Conservation (phyloP, 2,113 vertebrate species). For the Prunella fulvescens region DNA sequence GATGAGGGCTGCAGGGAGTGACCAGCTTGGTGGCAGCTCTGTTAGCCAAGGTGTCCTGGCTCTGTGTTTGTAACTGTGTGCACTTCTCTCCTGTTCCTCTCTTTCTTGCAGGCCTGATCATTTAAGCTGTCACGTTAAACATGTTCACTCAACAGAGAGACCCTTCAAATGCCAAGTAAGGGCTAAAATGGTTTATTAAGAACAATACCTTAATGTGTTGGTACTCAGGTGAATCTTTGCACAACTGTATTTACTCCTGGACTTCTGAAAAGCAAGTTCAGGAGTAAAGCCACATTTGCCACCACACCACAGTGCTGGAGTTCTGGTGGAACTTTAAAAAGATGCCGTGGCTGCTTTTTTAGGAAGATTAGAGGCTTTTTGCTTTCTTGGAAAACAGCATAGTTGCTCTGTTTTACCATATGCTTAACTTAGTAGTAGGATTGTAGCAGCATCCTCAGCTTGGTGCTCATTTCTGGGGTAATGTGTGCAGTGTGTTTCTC, state of each 20-base stretch:
- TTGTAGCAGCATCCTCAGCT: neutral
- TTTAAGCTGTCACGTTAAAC: slow-evolving; percentile 99
- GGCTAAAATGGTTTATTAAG: slow-evolving; percentile 73
- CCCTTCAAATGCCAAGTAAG: slow-evolving; percentile 99
- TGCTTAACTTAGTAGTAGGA: neutral
- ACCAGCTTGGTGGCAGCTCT: neutral
- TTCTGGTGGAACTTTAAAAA: neutral
- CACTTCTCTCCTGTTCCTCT: slow-evolving; percentile 62
- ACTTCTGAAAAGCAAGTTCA: slow-evolving; percentile 33
- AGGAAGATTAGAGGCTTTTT: neutral
- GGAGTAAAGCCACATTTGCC: neutral
- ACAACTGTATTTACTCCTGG: neutral
- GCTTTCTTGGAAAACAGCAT: neutral
- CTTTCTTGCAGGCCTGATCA: slow-evolving; percentile 90
- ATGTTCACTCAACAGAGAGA: slow-evolving; percentile 98
- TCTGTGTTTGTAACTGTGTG: slow-evolving; percentile 58
- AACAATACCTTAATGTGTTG: neutral
- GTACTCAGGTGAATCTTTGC: neutral
- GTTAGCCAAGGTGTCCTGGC: neutral
- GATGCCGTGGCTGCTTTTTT: neutral
- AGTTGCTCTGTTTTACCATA: neutral
- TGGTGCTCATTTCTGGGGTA: neutral
- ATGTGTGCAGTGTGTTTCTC: neutral
- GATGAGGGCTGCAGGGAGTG: neutral
- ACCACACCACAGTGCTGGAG: neutral